Evolutionary conservation across 2,797 vertebrate genomes (phyloP).

Genomic region (Phyllotis vaccarum): DNA sequence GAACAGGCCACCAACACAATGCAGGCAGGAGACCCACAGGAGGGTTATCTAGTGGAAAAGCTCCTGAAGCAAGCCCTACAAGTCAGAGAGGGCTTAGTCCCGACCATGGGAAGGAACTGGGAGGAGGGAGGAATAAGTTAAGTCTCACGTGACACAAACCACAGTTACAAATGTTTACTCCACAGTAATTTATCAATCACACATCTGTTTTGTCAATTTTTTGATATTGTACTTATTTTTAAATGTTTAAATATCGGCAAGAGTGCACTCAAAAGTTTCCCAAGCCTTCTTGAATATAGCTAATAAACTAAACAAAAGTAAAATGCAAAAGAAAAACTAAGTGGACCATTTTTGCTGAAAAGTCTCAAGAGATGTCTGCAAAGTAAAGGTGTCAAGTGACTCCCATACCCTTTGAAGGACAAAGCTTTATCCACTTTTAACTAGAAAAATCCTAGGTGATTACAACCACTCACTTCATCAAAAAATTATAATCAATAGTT

Average conservation of each 20-base stretch:
- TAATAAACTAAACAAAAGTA: background rate
- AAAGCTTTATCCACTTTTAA: background rate
- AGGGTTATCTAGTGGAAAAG: background rate
- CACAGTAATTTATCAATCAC: background rate
- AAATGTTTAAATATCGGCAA: background rate
- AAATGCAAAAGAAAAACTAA: background rate
- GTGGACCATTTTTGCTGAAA: background rate
- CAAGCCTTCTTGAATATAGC: background rate
- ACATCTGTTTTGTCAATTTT: background rate
- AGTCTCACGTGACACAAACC: background rate
- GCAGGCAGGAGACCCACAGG: background rate
- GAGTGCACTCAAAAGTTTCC: background rate
- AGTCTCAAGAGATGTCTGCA: too few relatives aligned
- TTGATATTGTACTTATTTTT: background rate
- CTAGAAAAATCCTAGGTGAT: background rate
- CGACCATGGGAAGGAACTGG: background rate
- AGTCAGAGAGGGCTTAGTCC: background rate
- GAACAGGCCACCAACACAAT: background rate
- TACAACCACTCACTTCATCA: background rate
- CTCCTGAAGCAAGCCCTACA: too few relatives aligned
- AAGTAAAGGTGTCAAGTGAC: background rate
- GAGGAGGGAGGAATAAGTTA: too few relatives aligned
- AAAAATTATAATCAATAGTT: fast-evolving
- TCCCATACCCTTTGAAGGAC: too few relatives aligned
- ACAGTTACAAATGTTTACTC: too few relatives aligned